Conservation (phyloP, 2,113 vertebrate genomes). For the Gambusia affinis region DNA sequence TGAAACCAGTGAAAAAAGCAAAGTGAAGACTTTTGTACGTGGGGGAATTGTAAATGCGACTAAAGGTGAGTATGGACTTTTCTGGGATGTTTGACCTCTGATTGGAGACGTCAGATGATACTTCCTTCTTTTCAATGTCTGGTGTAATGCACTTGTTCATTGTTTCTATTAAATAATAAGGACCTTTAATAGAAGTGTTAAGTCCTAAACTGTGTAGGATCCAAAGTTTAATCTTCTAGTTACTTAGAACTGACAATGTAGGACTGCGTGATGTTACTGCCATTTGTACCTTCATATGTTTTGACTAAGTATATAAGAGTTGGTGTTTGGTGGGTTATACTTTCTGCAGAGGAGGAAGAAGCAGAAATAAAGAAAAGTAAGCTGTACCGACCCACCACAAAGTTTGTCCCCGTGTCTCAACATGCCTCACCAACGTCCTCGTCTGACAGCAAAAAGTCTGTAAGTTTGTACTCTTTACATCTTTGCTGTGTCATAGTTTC, state of each 20-base stretch:
- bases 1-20: slow-evolving; percentile 76
- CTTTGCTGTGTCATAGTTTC: not conserved
- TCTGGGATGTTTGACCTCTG: not conserved
- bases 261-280: not conserved
- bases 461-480: slow-evolving; percentile 59
- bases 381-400: slow-evolving; percentile 79
- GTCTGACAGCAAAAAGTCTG: slow-evolving; percentile 74
- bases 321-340: not conserved
- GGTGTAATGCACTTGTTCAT: not conserved
- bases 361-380: slow-evolving; percentile 79
- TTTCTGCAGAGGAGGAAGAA: slow-evolving; percentile 77
- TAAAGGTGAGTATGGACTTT: slow-evolving; percentile 71
- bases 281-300: not conserved
- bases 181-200: not conserved
- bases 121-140: not conserved
- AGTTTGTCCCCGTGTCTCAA: slow-evolving; percentile 68
- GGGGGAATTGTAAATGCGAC: slow-evolving; percentile 84
- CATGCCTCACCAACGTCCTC: slow-evolving; percentile 54
- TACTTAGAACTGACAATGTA: not conserved
- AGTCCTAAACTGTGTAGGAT: not conserved
- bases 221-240: not conserved
- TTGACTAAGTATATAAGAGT: not conserved
- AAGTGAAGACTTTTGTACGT: slow-evolving; percentile 83
- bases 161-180: not conserved
- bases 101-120: not conserved